Conservation (phyloP, 2,113 vertebrate species). For the Sorex fumeus region DNA sequence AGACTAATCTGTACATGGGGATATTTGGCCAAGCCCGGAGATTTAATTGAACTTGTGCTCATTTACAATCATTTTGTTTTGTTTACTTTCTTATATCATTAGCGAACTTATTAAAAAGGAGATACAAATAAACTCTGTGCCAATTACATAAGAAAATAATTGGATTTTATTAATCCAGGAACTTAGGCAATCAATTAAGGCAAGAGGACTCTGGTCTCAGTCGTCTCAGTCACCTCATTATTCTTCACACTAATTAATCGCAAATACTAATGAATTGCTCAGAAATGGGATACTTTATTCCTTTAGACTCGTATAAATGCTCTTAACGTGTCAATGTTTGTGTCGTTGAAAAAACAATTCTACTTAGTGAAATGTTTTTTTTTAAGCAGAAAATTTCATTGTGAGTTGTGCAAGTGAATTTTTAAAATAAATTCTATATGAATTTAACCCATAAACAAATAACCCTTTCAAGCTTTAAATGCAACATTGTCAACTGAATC, state of each 20-base stretch:
- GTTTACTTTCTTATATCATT: conserved; percentile 86
- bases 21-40: conserved; percentile 75
- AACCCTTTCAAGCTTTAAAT: neutral
- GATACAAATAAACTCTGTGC: conserved; percentile 85
- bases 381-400: neutral
- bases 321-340: conserved; percentile 52
- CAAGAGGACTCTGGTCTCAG: conserved; percentile 82
- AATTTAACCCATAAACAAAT: neutral
- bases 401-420: neutral
- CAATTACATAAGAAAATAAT: conserved; percentile 87
- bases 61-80: conserved; percentile 84
- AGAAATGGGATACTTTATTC: conserved; percentile 73
- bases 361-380: neutral
- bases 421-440: neutral
- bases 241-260: conserved; percentile 85
- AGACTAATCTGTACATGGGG: conserved; percentile 77
- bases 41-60: conserved; percentile 85
- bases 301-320: conserved; percentile 59
- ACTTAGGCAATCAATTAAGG: conserved; percentile 85
- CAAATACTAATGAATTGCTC: conserved; percentile 78
- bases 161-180: conserved; percentile 88
- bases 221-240: conserved; percentile 85
- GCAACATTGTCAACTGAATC: neutral
- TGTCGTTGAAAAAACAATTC: conserved; percentile 20
- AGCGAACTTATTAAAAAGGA: conserved; percentile 84